phyloP scores from a whole-genome alignment of 1,140 invertebrate genomes.

The Forficula auricularia region DNA sequence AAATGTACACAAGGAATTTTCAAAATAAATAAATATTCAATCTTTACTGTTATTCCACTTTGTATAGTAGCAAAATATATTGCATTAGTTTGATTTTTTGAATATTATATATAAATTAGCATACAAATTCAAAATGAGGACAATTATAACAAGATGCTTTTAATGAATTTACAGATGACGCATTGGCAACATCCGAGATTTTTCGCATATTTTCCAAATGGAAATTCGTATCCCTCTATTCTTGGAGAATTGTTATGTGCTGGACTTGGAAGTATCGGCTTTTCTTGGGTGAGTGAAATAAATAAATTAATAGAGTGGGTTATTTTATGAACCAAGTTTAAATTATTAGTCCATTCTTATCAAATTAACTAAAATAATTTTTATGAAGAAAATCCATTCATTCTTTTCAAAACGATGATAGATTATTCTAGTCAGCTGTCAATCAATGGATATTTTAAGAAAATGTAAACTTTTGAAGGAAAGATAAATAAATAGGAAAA shows the following conservation, averaged over 20 bases:
- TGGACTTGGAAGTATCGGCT: slow-evolving; percentile 48
- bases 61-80: too few species aligned
- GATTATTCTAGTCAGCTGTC: too few species aligned
- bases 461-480: too few species aligned
- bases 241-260: slow-evolving; percentile 51
- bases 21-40: too few species aligned
- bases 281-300: slow-evolving; percentile 40
- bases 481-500: too few species aligned
- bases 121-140: neutral
- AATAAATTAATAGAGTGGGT: neutral
- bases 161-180: slow-evolving; percentile 40
- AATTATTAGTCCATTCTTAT: neutral
- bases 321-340: too few species aligned
- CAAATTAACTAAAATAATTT: too few species aligned
- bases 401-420: slow-evolving; percentile 45
- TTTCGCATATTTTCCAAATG: slow-evolving; percentile 57
- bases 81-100: too few species aligned
- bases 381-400: slow-evolving; percentile 33
- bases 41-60: too few species aligned
- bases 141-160: too few species aligned
- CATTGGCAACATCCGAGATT: slow-evolving; percentile 61
- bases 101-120: slow-evolving; percentile 6
- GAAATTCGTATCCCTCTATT: slow-evolving; percentile 52
- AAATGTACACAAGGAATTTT: too few species aligned
- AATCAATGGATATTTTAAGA: too few species aligned